These are phyloP conservation scores for Merops nubicus DNA, from an alignment of 2,113 vertebrate genomes.

Conservation along the genomic window DNA sequence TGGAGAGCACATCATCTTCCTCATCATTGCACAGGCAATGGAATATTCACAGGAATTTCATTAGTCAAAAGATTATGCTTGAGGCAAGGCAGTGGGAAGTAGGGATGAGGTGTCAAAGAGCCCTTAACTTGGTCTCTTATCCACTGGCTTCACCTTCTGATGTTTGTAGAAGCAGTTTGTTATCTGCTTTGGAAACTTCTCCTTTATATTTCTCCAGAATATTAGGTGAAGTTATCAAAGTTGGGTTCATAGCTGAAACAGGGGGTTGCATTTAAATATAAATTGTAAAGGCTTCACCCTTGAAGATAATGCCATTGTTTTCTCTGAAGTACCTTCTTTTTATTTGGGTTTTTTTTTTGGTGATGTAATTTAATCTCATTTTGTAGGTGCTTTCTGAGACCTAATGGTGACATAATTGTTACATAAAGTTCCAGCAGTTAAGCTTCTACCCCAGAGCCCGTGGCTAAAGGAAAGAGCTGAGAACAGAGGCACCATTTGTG, in stretches of 20 bases:
- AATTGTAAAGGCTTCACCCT: not conserved
- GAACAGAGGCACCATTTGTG: not conserved
- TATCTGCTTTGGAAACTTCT: not conserved
- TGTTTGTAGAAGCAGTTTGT: not conserved
- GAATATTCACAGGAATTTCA: conserved; percentile 39
- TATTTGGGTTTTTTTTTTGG: not conserved
- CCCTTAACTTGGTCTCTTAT: not conserved
- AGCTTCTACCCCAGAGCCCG: not conserved
- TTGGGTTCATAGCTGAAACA: not conserved
- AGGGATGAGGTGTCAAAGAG: not conserved
- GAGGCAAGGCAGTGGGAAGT: not conserved
- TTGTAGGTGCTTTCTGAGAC: conserved; percentile 26
- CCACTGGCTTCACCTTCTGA: not conserved
- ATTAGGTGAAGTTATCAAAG: not conserved
- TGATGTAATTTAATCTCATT: no score
- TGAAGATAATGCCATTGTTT: not conserved
- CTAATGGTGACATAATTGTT: not conserved
- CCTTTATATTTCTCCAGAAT: not conserved
- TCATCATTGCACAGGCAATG: not conserved
- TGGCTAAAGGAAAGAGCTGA: not conserved
- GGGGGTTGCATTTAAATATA: not conserved
- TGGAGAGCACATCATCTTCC: not conserved
- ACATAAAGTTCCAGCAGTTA: not conserved
- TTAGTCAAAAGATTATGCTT: not conserved
- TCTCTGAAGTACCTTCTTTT: not conserved